phyloP scores from a whole-genome alignment of 2,113 vertebrate genomes.

The Salvator merianae region DNA sequence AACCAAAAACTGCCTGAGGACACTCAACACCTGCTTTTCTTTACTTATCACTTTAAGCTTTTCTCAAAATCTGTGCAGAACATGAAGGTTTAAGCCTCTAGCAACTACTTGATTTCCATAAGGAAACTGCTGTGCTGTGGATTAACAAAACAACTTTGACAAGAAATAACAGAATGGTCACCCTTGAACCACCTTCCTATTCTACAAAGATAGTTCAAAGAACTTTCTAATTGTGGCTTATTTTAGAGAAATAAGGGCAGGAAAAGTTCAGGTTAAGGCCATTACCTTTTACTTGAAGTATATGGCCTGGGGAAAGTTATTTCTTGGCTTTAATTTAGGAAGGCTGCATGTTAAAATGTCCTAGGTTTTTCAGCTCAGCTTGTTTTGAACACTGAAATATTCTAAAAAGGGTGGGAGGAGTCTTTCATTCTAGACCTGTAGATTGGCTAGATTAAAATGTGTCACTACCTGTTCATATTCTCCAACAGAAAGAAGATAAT shows the following conservation, averaged over 20 bases:
- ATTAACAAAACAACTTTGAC: neutral
- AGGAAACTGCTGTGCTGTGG: constrained; percentile 13
- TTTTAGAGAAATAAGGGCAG: neutral
- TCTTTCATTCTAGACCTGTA: neutral
- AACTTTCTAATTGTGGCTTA: neutral
- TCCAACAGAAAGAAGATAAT: neutral
- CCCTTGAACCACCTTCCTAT: neutral
- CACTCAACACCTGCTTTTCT: neutral
- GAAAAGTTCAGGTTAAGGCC: neutral
- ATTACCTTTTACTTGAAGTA: neutral
- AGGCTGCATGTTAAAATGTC: neutral
- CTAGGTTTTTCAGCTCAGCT: neutral
- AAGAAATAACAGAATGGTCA: neutral
- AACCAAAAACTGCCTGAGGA: neutral
- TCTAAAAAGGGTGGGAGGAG: neutral
- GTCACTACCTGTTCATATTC: neutral
- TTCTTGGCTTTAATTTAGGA: neutral
- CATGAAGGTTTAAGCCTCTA: neutral
- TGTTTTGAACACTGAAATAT: neutral
- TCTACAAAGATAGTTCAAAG: neutral
- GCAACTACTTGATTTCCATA: neutral
- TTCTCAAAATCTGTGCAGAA: neutral
- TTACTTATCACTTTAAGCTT: neutral
- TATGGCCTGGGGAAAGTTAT: neutral
- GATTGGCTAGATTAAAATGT: neutral